Percentiles rank a stretch among this genome's conserved stretches.
Evolutionary conservation across 1,140 invertebrate species (phyloP).

Genomic region (Eulimnadia texana): DNA sequence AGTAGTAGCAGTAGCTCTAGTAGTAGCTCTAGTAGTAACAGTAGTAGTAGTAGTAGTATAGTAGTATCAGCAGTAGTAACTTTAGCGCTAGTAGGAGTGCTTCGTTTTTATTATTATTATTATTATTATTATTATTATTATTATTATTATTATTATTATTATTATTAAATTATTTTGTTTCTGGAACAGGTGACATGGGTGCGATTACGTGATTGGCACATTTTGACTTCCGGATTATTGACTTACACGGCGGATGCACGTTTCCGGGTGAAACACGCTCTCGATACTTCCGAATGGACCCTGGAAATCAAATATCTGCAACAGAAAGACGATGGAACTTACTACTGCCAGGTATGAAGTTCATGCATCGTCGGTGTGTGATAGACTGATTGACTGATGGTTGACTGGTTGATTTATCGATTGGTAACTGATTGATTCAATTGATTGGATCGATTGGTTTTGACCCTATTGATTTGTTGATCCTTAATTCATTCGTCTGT

Average conservation of each 20-base stretch:
- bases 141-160: background rate
- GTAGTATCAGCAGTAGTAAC: too few relatives aligned
- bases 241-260: conserved; percentile 83
- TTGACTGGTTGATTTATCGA: background rate
- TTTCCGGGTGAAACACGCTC: conserved; percentile 57
- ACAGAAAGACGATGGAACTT: conserved; percentile 78
- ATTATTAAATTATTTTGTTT: background rate
- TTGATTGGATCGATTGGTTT: too few relatives aligned
- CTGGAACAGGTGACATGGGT: conserved; percentile 72
- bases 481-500: too few relatives aligned
- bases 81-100: too few relatives aligned
- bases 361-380: background rate
- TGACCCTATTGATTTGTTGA: too few relatives aligned
- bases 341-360: conserved; percentile 83
- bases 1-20: too few relatives aligned
- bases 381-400: background rate
- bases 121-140: too few relatives aligned
- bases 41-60: too few relatives aligned
- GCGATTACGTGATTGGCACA: conserved; percentile 75
- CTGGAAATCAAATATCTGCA: conserved; percentile 86
- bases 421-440: background rate
- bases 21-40: too few relatives aligned
- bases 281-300: conserved; percentile 66
- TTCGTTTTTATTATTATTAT: too few relatives aligned
- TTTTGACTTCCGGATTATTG: conserved; percentile 72